Evolutionary conservation across 2,113 vertebrate genomes (phyloP).

Genomic region (Nematolebias whitei): DNA sequence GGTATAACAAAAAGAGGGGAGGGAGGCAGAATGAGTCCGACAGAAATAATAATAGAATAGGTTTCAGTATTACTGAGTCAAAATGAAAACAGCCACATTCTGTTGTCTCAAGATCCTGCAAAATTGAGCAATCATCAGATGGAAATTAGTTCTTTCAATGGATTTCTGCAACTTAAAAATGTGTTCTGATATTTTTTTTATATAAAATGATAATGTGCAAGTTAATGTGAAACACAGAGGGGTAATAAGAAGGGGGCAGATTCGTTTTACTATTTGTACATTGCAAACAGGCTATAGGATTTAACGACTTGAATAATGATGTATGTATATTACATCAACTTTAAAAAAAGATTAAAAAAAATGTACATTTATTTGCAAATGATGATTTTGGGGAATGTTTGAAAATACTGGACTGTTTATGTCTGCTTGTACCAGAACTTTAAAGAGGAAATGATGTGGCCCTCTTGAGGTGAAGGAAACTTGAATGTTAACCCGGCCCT

Average conservation of each 20-base stretch:
- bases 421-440: conserved; percentile 48
- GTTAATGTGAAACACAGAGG: conserved; percentile 44
- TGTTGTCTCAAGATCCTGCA: conserved; percentile 63
- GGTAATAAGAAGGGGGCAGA: conserved; percentile 32
- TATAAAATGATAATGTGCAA: conserved; percentile 45
- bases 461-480: conserved; percentile 45
- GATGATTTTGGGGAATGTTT: conserved; percentile 65
- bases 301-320: conserved; percentile 63
- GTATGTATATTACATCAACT: conserved; percentile 54
- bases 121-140: conserved; percentile 57
- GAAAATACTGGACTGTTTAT: conserved; percentile 46
- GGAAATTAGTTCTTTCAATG: conserved; percentile 55
- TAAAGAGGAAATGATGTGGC: conserved; percentile 36
- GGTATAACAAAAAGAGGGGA: conserved; percentile 8
- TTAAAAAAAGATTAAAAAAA: conserved; percentile 49
- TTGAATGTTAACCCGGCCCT: conserved; percentile 57
- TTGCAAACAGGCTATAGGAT: conserved; percentile 51
- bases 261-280: conserved; percentile 59
- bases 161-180: conserved; percentile 46
- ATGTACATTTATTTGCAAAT: conserved; percentile 64
- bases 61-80: conserved; percentile 59
- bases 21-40: conserved; percentile 23
- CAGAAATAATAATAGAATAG: conserved; percentile 51
- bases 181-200: conserved; percentile 18
- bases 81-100: conserved; percentile 66